phyloP scores from a whole-genome alignment of 1,140 invertebrate genomes.

The Delia radicum region DNA sequence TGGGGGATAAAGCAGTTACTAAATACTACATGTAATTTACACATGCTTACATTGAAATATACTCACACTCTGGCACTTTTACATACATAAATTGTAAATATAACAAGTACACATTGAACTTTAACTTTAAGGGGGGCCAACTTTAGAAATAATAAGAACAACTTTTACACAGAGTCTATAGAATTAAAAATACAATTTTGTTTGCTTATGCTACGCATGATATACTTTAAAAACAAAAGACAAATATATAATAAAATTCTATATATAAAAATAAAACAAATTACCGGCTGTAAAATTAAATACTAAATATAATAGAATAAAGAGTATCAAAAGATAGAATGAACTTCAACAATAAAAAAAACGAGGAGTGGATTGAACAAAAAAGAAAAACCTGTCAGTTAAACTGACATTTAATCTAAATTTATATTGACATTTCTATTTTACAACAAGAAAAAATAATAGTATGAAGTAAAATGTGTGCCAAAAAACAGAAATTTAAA shows the following conservation, averaged over 20 bases:
- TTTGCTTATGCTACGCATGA: background rate
- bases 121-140: background rate
- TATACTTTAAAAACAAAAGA: background rate
- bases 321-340: too few species aligned
- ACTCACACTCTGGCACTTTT: too few species aligned
- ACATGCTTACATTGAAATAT: too few species aligned
- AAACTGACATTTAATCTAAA: background rate
- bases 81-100: too few species aligned
- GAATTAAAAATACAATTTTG: background rate
- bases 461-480: too few species aligned
- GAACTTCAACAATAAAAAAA: background rate
- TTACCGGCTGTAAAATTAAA: background rate
- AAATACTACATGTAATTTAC: too few species aligned
- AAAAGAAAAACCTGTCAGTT: background rate
- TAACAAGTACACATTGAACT: background rate
- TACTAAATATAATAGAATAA: background rate
- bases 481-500: too few species aligned
- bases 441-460: too few species aligned
- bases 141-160: background rate
- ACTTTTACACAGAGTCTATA: background rate
- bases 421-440: background rate
- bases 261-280: background rate
- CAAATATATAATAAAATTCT: background rate
- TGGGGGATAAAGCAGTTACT: too few species aligned
- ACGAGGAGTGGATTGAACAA: too few species aligned